Conservation (phyloP, 2,797 vertebrate species). For the Lophius americanus region DNA sequence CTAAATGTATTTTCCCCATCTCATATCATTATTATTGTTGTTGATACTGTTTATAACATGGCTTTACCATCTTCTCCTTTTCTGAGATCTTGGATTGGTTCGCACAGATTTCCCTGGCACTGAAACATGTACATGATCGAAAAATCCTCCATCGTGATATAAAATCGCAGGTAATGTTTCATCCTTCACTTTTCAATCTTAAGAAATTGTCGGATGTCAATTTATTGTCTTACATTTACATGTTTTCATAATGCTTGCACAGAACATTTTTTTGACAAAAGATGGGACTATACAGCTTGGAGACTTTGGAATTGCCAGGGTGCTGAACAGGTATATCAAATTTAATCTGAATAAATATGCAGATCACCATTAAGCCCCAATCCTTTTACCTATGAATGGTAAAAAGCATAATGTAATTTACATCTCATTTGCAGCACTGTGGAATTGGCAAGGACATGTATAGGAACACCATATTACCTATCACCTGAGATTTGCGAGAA, state of each 20-base stretch:
- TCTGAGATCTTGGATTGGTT: slow-evolving; percentile 97
- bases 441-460: slow-evolving; percentile 95
- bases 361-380: neutral
- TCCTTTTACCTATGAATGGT: neutral
- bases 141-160: slow-evolving; percentile 99
- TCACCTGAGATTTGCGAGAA: slow-evolving; percentile 99
- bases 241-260: slow-evolving; percentile 25
- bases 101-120: slow-evolving; percentile 96
- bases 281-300: slow-evolving; percentile 95
- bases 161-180: slow-evolving; percentile 92
- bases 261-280: slow-evolving; percentile 99
- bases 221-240: neutral
- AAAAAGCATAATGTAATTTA: neutral
- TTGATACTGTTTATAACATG: neutral
- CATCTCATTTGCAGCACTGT: slow-evolving; percentile 84
- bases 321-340: slow-evolving; percentile 90
- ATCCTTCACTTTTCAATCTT: neutral
- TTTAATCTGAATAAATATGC: neutral
- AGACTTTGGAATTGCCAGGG: slow-evolving; percentile 97
- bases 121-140: slow-evolving; percentile 96
- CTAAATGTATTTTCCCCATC: neutral
- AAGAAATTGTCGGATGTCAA: neutral
- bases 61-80: neutral
- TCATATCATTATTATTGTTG: neutral
- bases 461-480: slow-evolving; percentile 97